Evolutionary conservation across 2,888 invertebrate genomes (phyloP), one percentile per base, ranked within the genome.

Genomic region (Melanotus villosus): DNA sequence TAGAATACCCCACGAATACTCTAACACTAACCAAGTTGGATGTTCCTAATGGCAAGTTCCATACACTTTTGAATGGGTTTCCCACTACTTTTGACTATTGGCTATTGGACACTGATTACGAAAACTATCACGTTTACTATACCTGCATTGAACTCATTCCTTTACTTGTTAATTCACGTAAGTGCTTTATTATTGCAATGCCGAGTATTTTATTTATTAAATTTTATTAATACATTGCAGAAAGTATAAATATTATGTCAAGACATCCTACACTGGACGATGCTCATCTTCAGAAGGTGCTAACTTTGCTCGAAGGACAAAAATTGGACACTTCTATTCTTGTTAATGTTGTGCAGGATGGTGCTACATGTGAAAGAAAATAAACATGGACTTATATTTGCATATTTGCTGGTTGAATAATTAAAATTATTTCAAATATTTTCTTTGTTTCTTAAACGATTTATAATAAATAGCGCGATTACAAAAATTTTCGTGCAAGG

Each of bases 101-200:
- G 41, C 41, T 41, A 41, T 7, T 41, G 41, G 41, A 41, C 7
- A 41, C 41, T 41, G 41, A 41, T 41, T 41, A 41, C 9, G 41
- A 41, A 41, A 41, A 41, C 9, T 41, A 41, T 18, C 41, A 41
- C 16, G 16, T 41, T 1, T 14, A 16, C 7, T 41, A 41, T 16
- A 41, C 41, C 41, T 41, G 41, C 7, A 18, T 41, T 16, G 16
- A 16, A 16, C 41, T 41, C 16, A 3, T 41, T 1, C 41, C 41
- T 4, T 16, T 41, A 3, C 5, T 16, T 18, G 6, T 41, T 9
- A 41, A 41, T 16, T 41, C 41, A 2, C 41, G 41, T 41, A 41
- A 41, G 41, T 41, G 16, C 4, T 9, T 9, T n/a, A n/a, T n/a
- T n/a, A n/a, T n/a, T n/a, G n/a, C n/a, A n/a, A n/a, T n/a, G n/a